A percentile compares a stretch with the other conserved stretches of the same genome.
Evolutionary conservation across 2,113 vertebrate genomes (phyloP).

Genomic region (Clinocottus analis): DNA sequence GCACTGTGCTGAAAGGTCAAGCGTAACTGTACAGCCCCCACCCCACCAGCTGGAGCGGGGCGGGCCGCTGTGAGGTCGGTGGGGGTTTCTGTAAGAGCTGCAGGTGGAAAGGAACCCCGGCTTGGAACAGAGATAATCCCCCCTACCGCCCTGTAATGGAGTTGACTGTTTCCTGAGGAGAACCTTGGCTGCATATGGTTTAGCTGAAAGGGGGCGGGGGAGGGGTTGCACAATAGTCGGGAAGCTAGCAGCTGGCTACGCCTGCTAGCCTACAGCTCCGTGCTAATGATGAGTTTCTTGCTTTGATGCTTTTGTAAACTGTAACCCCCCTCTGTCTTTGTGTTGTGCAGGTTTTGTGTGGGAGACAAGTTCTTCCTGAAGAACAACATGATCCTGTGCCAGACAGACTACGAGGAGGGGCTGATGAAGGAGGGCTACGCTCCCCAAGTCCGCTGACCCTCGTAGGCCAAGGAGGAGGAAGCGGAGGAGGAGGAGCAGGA

Average conservation of each 20-base stretch:
- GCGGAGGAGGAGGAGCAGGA: slow-evolving; percentile 18
- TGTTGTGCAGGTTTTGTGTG: slow-evolving; percentile 93
- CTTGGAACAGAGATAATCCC: slow-evolving; percentile 34
- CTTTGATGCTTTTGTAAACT: slow-evolving; percentile 41
- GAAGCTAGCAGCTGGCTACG: slow-evolving; percentile 17
- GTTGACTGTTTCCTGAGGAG: slow-evolving; percentile 34
- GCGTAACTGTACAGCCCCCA: slow-evolving; percentile 39
- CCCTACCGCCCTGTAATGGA: slow-evolving; percentile 37
- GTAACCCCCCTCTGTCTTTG: slow-evolving; percentile 48
- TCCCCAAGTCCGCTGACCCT: slow-evolving; percentile 94
- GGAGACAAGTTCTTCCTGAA: slow-evolving; percentile 99
- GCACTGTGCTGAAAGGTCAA: slow-evolving; percentile 68
- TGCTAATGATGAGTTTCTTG: slow-evolving; percentile 32
- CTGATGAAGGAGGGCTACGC: slow-evolving; percentile 99
- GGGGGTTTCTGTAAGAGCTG: slow-evolving; percentile 60
- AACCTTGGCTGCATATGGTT: slow-evolving; percentile 14
- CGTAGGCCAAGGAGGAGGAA: background rate
- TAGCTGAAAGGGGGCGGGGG: background rate
- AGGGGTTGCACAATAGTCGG: background rate
- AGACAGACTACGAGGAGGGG: slow-evolving; percentile 99
- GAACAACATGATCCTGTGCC: slow-evolving; percentile 99
- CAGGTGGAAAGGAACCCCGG: slow-evolving; percentile 53
- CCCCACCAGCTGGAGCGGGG: slow-evolving; percentile 4
- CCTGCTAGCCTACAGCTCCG: slow-evolving; percentile 47
- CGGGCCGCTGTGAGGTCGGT: slow-evolving; percentile 21